These are phyloP conservation scores for Odontamblyopus lacepedii DNA, from an alignment of 2,797 vertebrate species.

Conservation along the genomic window DNA sequence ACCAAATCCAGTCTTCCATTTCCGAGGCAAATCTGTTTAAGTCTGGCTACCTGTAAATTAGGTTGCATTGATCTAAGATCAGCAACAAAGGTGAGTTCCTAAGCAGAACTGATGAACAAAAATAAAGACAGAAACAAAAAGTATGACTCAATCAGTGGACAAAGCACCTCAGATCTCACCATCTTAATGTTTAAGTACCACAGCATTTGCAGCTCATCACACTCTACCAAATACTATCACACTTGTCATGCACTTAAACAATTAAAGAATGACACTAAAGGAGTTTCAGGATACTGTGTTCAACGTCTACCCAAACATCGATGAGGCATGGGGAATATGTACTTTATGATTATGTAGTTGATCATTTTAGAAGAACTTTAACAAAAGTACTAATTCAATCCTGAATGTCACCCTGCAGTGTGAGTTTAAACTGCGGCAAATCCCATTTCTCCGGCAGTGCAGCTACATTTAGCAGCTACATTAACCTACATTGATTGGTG, in stretches of 20 bases:
- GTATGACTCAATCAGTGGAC: constrained; percentile 27
- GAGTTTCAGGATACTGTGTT: background rate
- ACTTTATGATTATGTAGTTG: background rate
- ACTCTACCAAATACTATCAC: background rate
- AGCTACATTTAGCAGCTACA: constrained; percentile 6
- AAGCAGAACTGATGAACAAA: constrained; percentile 32
- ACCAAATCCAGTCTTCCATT: background rate
- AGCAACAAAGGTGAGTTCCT: constrained; percentile 43
- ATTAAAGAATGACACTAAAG: background rate
- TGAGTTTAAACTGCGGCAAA: constrained; percentile 2
- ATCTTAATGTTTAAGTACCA: constrained; percentile 24
- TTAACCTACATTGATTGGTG: constrained; percentile 6
- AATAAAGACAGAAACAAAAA: constrained; percentile 48
- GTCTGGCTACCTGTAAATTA: constrained; percentile 43
- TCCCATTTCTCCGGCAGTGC: constrained; percentile 14
- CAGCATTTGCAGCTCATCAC: constrained; percentile 14
- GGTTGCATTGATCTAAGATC: constrained; percentile 39
- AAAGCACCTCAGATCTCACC: constrained; percentile 15
- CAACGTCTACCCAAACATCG: background rate
- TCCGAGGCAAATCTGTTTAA: background rate
- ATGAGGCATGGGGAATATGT: background rate
- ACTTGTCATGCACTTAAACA: too few species aligned
- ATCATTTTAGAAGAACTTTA: background rate
- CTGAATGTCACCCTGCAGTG: background rate
- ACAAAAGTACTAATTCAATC: background rate